Conservation (phyloP, 2,888 invertebrate species). For the Lasioglossum zephyrum region DNA sequence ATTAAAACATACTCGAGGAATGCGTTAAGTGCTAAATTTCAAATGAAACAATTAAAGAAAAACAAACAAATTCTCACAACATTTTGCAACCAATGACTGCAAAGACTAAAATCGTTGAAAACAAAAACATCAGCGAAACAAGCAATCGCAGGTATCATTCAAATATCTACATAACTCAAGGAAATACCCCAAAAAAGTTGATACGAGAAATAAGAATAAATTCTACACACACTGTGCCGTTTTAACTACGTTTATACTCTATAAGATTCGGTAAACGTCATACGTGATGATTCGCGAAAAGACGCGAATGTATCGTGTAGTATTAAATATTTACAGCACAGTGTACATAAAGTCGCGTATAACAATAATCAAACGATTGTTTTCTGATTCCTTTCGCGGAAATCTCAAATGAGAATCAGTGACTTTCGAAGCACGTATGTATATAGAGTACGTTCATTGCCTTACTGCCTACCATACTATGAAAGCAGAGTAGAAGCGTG, state of each 20-base stretch:
- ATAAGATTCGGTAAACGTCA: slow-evolving; percentile 39
- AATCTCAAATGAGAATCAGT: slow-evolving; percentile 30
- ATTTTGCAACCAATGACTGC: slow-evolving; percentile 9
- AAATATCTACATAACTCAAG: slow-evolving; percentile 1
- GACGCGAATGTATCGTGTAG: slow-evolving; percentile 19
- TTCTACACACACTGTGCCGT: slow-evolving; percentile 18
- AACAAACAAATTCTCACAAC: not conserved
- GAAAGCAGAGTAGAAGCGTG: slow-evolving; percentile 57
- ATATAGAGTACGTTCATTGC: slow-evolving; percentile 56
- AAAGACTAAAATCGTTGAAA: slow-evolving; percentile 4
- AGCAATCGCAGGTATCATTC: slow-evolving; percentile 15
- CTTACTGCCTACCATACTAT: slow-evolving; percentile 59
- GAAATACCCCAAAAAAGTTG: slow-evolving; percentile 12
- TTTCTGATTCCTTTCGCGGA: slow-evolving; percentile 15
- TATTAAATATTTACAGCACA: slow-evolving; percentile 38
- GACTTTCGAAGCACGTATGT: slow-evolving; percentile 55
- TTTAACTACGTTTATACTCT: slow-evolving; percentile 20
- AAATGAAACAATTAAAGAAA: not conserved
- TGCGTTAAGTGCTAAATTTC: not conserved
- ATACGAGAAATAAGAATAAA: not conserved
- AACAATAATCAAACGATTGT: slow-evolving; percentile 22
- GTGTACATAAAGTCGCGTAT: not conserved
- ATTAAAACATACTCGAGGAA: not conserved
- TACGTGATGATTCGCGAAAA: slow-evolving; percentile 15
- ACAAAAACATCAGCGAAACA: slow-evolving; percentile 19